phyloP scores from a whole-genome alignment of 2,797 vertebrate species.

The Microchirus variegatus region DNA sequence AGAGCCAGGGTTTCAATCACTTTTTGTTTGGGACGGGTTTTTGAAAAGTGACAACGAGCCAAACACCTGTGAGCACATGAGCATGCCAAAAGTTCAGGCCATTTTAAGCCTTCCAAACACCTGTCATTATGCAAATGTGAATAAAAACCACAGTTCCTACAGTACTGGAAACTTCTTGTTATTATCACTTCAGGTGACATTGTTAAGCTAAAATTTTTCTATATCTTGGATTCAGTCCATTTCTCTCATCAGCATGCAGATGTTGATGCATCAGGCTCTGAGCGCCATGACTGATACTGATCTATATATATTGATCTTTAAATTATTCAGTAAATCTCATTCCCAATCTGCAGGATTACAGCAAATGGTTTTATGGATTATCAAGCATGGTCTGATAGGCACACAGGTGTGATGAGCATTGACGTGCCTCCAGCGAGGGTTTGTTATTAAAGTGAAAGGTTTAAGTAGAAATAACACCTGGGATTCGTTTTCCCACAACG shows the following conservation, averaged over 20 bases:
- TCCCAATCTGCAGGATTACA: constrained; percentile 20
- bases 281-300: constrained; percentile 27
- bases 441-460: constrained; percentile 26
- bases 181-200: background rate
- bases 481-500: constrained; percentile 13
- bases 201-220: constrained; percentile 4
- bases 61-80: constrained; percentile 32
- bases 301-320: constrained; percentile 34
- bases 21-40: constrained; percentile 20
- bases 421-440: constrained; percentile 21
- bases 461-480: constrained; percentile 3
- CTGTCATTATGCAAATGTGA: constrained; percentile 15
- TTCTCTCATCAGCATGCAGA: constrained; percentile 31
- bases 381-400: constrained; percentile 31
- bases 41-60: constrained; percentile 19
- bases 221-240: background rate
- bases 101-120: constrained; percentile 36
- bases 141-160: constrained; percentile 19
- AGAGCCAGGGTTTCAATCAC: constrained; percentile 1
- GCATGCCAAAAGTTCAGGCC: constrained; percentile 16
- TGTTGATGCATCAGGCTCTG: constrained; percentile 7
- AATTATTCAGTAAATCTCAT: constrained; percentile 47
- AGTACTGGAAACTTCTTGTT: background rate
- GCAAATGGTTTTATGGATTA: constrained; percentile 18
- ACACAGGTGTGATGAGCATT: constrained; percentile 33